These are phyloP conservation scores for Cyclargus thomasi DNA, from an alignment of 1,140 invertebrate species.

Conservation along the genomic window DNA sequence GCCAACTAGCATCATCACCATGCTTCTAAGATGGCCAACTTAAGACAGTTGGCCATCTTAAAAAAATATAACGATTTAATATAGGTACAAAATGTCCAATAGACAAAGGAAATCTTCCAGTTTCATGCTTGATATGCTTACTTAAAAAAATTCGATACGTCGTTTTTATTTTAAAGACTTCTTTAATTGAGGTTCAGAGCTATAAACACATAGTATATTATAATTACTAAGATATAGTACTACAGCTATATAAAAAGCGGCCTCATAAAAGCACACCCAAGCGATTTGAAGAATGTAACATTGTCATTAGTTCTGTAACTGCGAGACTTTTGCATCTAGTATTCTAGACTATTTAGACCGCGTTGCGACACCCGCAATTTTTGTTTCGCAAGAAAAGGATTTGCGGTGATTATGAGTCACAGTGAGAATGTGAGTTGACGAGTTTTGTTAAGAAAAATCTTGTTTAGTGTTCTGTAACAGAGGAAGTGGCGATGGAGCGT, in stretches of 20 bases:
- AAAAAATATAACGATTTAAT: too few relatives aligned
- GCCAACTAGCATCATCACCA: not conserved
- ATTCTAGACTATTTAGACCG: slow-evolving; percentile 12
- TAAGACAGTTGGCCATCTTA: too few relatives aligned
- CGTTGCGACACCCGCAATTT: not conserved
- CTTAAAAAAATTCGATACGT: too few relatives aligned
- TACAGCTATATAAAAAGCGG: not conserved
- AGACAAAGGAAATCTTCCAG: too few relatives aligned
- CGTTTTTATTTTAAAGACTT: too few relatives aligned
- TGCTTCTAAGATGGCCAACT: too few relatives aligned
- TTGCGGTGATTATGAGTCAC: slow-evolving; percentile 24
- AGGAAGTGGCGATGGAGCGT: slow-evolving; percentile 40
- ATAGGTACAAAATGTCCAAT: too few relatives aligned
- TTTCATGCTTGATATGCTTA: too few relatives aligned
- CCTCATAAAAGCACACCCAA: not conserved
- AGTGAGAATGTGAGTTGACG: slow-evolving; percentile 29
- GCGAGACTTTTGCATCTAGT: not conserved
- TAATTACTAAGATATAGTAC: not conserved
- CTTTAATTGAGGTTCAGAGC: too few relatives aligned
- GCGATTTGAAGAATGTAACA: not conserved
- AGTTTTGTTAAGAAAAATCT: slow-evolving; percentile 43
- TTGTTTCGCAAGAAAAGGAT: slow-evolving; percentile 28
- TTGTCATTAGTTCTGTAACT: slow-evolving; percentile 8
- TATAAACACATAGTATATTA: not conserved
- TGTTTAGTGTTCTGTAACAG: slow-evolving; percentile 36